phyloP scores from a whole-genome alignment of 92 coral and sea anemone genomes.

The Epizoanthus rinbou region DNA sequence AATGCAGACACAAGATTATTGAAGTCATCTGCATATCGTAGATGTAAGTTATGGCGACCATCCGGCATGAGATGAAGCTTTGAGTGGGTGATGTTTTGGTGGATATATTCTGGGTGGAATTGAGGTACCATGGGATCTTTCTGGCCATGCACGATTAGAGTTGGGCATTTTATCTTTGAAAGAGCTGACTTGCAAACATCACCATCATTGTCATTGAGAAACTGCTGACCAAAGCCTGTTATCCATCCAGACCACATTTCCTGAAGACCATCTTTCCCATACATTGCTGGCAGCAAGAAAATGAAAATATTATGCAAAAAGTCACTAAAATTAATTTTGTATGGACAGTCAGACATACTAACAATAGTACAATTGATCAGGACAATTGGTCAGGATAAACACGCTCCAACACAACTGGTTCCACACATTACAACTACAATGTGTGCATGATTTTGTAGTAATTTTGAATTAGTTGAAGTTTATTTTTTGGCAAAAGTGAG shows the following conservation, averaged over 20 bases:
- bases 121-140: constrained; percentile 91
- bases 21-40: constrained; percentile 88
- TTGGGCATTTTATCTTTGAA: constrained; percentile 85
- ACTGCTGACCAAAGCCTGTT: too few relatives aligned
- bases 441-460: too few relatives aligned
- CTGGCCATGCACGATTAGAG: constrained; percentile 91
- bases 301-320: too few relatives aligned
- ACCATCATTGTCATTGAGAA: constrained; percentile 69
- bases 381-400: too few relatives aligned
- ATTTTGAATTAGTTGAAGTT: too few relatives aligned
- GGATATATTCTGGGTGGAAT: constrained; percentile 90
- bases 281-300: constrained; percentile 61
- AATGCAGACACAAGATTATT: constrained; percentile 75
- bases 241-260: constrained; percentile 91
- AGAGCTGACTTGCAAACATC: constrained; percentile 76
- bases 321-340: too few relatives aligned
- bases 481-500: too few relatives aligned
- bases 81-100: constrained; percentile 71
- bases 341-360: too few relatives aligned
- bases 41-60: constrained; percentile 92
- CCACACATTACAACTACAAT: too few relatives aligned
- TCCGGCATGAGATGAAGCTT: constrained; percentile 88
- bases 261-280: constrained; percentile 85
- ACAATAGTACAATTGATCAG: too few relatives aligned
- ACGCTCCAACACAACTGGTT: too few relatives aligned